These are phyloP conservation scores for Macroglossus sobrinus DNA, from an alignment of 2,113 vertebrate species.

Conservation along the genomic window DNA sequence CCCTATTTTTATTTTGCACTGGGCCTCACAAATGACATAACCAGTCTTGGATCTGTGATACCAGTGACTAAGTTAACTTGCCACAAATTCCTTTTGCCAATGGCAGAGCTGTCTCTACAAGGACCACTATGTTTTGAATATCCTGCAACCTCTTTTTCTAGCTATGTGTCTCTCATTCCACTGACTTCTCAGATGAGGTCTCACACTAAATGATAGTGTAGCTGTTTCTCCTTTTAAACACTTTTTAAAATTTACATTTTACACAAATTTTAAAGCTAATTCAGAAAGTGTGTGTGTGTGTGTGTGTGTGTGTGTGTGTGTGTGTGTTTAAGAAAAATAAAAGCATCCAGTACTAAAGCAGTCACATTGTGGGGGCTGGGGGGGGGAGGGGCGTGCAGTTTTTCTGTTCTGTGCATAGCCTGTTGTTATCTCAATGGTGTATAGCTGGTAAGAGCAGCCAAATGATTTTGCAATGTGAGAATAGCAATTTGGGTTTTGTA, in stretches of 20 bases:
- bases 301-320: neutral
- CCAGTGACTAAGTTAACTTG: neutral
- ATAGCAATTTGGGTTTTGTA: neutral
- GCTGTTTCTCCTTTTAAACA: neutral
- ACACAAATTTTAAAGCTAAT: neutral
- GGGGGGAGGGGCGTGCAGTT: neutral
- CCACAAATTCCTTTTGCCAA: neutral
- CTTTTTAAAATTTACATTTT: neutral
- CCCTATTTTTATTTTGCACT: neutral
- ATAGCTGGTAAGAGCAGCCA: neutral
- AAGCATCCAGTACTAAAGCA: neutral
- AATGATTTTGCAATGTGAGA: neutral
- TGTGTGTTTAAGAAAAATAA: neutral
- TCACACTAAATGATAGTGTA: neutral
- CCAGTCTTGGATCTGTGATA: neutral
- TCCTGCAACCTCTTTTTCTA: neutral
- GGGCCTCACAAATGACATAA: neutral
- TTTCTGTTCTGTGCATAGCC: neutral
- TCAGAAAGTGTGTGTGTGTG: neutral
- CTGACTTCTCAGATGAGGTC: neutral
- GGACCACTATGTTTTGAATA: neutral
- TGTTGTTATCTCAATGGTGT: neutral
- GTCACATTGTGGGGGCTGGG: no score
- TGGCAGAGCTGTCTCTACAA: neutral
- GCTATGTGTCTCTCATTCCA: neutral